These are phyloP conservation scores for Zophobas atratus DNA, from an alignment of 1,140 invertebrate species.

Conservation along the genomic window DNA sequence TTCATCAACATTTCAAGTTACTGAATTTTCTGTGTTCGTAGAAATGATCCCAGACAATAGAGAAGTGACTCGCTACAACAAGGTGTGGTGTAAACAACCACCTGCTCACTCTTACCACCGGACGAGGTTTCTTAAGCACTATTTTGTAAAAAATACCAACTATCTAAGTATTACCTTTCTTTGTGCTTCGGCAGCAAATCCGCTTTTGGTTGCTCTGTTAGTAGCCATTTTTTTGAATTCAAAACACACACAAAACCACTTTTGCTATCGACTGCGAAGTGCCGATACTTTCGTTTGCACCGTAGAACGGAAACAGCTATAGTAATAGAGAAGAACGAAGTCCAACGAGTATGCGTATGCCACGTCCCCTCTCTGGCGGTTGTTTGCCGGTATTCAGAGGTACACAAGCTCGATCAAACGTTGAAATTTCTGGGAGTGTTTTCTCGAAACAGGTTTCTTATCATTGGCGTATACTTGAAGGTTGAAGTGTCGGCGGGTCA, in stretches of 20 bases:
- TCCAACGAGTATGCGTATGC: constrained; percentile 27
- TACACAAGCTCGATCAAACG: not conserved
- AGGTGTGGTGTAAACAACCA: constrained; percentile 20
- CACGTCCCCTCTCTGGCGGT: not conserved
- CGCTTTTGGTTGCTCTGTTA: constrained; percentile 92
- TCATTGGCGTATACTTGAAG: not conserved
- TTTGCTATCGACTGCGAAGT: constrained; percentile 20
- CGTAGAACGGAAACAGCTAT: constrained; percentile 30
- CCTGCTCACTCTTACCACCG: not conserved
- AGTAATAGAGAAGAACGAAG: constrained; percentile 14
- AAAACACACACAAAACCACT: constrained; percentile 44
- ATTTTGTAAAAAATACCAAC: not conserved
- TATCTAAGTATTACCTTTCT: constrained; percentile 78
- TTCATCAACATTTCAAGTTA: not conserved
- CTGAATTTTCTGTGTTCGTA: not conserved
- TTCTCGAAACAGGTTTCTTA: constrained; percentile 13
- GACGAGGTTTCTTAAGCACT: not conserved
- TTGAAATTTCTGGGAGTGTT: constrained; percentile 17
- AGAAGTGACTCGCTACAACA: not conserved
- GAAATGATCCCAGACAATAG: too few species aligned
- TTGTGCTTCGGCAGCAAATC: constrained; percentile 94
- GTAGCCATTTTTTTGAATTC: constrained; percentile 78
- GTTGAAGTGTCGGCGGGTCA: not conserved
- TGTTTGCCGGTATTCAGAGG: not conserved
- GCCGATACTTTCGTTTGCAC: constrained; percentile 7